These are phyloP conservation scores for Epirrhoe tristata DNA, from an alignment of 2,888 invertebrate species.

Conservation along the genomic window DNA sequence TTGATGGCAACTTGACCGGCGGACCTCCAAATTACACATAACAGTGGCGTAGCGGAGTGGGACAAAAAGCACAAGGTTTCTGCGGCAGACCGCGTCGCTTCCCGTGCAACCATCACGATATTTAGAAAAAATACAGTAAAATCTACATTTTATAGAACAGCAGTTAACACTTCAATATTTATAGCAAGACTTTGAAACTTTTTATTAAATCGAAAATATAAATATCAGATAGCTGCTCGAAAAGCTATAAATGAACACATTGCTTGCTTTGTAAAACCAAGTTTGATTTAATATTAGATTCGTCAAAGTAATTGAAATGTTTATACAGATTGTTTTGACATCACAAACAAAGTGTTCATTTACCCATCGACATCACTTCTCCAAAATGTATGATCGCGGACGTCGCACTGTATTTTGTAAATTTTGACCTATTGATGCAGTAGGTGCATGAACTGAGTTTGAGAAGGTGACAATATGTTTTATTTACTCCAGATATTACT, in stretches of 20 bases:
- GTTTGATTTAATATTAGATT: constrained; percentile 1
- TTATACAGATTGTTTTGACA: constrained; percentile 29
- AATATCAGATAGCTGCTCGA: constrained; percentile 53
- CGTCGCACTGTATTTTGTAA: background rate
- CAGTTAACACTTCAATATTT: no score
- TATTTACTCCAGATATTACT: constrained; percentile 8
- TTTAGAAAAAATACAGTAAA: constrained; percentile 5
- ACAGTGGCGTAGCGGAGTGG: constrained; percentile 74
- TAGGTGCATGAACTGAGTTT: background rate
- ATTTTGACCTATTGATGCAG: background rate
- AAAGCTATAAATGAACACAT: constrained; percentile 49
- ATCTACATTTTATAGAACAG: background rate
- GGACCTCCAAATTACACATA: constrained; percentile 86
- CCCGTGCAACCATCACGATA: constrained; percentile 63
- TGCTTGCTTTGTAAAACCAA: constrained; percentile 32
- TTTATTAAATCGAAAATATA: background rate
- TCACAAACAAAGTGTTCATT: constrained; percentile 32
- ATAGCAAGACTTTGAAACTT: background rate
- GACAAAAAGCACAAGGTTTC: constrained; percentile 72
- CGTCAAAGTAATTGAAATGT: constrained; percentile 17
- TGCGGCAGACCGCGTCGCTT: constrained; percentile 57
- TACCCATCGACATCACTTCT: constrained; percentile 29
- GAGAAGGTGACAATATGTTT: constrained; percentile 19
- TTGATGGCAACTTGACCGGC: constrained; percentile 72
- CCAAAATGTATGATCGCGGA: background rate